These are phyloP conservation scores for Drosophila trichaetosa DNA, from an alignment of 2,888 invertebrate species.

Conservation along the genomic window DNA sequence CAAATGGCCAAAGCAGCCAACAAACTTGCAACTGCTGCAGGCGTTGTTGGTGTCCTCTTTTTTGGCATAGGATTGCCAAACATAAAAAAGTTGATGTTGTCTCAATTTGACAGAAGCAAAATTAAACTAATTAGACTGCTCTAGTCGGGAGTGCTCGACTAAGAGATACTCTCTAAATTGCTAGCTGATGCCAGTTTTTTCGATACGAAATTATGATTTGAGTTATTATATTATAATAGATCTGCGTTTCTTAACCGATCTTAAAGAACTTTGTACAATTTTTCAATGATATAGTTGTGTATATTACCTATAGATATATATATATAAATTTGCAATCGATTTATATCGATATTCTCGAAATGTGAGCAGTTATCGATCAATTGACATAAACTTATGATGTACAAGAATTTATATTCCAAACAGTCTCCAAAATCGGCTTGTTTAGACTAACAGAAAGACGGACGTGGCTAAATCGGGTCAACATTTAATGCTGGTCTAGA, in stretches of 20 bases:
- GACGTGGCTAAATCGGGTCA: background rate
- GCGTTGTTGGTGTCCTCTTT: background rate
- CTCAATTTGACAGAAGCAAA: background rate
- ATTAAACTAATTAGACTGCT: background rate
- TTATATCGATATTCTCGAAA: background rate
- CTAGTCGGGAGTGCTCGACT: background rate
- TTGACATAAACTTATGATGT: background rate
- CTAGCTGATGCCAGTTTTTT: background rate
- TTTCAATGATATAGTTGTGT: rapidly evolving
- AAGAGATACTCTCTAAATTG: background rate
- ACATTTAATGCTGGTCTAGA: rapidly evolving
- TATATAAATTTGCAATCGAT: background rate
- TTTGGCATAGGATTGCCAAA: background rate
- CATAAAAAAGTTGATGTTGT: background rate
- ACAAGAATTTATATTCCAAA: background rate
- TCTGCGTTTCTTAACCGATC: too few species aligned
- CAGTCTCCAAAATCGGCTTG: rapidly evolving
- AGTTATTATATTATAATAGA: too few species aligned
- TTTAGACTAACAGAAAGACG: background rate
- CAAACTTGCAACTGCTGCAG: conserved; percentile 6
- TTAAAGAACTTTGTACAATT: background rate
- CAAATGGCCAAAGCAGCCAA: conserved; percentile 14
- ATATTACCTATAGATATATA: background rate
- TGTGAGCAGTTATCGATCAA: background rate
- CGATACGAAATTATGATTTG: too few species aligned